Percentiles rank a stretch among this genome's conserved stretches.
These are phyloP conservation scores for Drosophila guanche DNA, from an alignment of 1,140 invertebrate genomes.

Conservation along the genomic window DNA sequence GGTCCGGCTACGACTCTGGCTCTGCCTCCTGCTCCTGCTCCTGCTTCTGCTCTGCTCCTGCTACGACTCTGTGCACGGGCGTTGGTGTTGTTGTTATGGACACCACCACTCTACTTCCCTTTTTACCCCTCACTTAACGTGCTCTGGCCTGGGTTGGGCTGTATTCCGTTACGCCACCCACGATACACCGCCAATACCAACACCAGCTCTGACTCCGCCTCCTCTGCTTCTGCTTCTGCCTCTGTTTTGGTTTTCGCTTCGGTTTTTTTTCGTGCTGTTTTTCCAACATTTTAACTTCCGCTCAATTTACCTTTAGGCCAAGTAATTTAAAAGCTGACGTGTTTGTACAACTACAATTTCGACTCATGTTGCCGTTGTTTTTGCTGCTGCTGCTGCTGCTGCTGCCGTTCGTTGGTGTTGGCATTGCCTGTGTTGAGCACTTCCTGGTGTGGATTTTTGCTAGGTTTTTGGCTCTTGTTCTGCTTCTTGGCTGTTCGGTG, in stretches of 20 bases:
- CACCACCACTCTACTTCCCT: constrained; percentile 33
- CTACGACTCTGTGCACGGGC: background rate
- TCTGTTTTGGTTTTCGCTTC: constrained; percentile 31
- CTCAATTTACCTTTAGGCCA: constrained; percentile 82
- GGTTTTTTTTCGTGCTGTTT: constrained; percentile 66
- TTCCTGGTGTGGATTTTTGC: constrained; percentile 76
- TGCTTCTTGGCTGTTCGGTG: constrained; percentile 48
- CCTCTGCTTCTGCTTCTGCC: background rate
- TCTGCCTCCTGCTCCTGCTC: background rate
- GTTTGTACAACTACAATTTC: constrained; percentile 82
- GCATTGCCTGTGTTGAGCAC: constrained; percentile 74
- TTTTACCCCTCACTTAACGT: constrained; percentile 28
- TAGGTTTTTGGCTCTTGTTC: constrained; percentile 63
- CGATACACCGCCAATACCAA: constrained; percentile 12
- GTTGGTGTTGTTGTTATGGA: constrained; percentile 53
- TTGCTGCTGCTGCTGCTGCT: constrained; percentile 13
- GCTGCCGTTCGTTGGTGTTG: constrained; percentile 46
- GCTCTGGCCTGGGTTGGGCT: background rate
- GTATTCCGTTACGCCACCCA: constrained; percentile 54
- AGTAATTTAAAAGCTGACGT: constrained; percentile 82
- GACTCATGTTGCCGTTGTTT: constrained; percentile 78
- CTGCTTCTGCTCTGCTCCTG: background rate
- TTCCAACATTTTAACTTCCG: constrained; percentile 82
- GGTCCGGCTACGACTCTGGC: background rate
- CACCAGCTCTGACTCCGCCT: no score